These are phyloP conservation scores for Chromis chromis DNA, from an alignment of 2,797 vertebrate genomes.

Conservation along the genomic window DNA sequence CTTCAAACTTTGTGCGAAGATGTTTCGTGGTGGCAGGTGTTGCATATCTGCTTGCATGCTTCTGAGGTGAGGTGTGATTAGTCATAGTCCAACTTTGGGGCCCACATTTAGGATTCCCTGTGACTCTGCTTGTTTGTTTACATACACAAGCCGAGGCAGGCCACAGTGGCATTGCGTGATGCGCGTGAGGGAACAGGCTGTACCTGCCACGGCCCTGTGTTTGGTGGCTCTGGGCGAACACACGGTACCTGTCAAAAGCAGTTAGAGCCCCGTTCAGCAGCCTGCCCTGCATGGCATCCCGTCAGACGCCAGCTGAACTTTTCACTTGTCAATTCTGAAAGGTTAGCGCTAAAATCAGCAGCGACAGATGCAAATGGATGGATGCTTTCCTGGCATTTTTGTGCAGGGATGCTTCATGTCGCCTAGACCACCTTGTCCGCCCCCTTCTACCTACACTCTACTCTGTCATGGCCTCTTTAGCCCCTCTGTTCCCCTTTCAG, in stretches of 20 bases:
- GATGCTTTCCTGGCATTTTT: slow-evolving; percentile 80
- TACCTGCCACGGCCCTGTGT: slow-evolving; percentile 77
- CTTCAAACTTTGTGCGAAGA: not conserved
- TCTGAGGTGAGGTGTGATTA: slow-evolving; percentile 51
- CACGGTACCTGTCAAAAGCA: slow-evolving; percentile 91
- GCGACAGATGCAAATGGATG: slow-evolving; percentile 83
- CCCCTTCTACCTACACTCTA: slow-evolving; percentile 29
- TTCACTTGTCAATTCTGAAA: slow-evolving; percentile 93
- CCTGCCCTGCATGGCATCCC: slow-evolving; percentile 86
- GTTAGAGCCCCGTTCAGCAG: slow-evolving; percentile 86
- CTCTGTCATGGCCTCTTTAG: slow-evolving; percentile 45
- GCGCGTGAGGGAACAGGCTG: slow-evolving; percentile 60
- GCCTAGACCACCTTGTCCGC: slow-evolving; percentile 56
- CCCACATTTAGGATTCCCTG: slow-evolving; percentile 55
- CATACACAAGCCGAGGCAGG: slow-evolving; percentile 30
- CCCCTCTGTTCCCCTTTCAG: slow-evolving; percentile 58
- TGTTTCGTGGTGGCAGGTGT: slow-evolving; percentile 18
- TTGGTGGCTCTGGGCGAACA: slow-evolving; percentile 80
- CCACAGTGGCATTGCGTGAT: slow-evolving; percentile 59
- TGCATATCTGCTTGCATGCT: slow-evolving; percentile 21
- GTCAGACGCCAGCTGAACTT: slow-evolving; percentile 88
- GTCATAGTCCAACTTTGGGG: slow-evolving; percentile 60
- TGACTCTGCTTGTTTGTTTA: slow-evolving; percentile 66
- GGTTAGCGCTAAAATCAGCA: slow-evolving; percentile 87
- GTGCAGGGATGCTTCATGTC: slow-evolving; percentile 68